Evolutionary conservation across 1,140 invertebrate genomes (phyloP), one percentile per base, ranked within the genome.

Genomic region (Drosophila bocqueti): DNA sequence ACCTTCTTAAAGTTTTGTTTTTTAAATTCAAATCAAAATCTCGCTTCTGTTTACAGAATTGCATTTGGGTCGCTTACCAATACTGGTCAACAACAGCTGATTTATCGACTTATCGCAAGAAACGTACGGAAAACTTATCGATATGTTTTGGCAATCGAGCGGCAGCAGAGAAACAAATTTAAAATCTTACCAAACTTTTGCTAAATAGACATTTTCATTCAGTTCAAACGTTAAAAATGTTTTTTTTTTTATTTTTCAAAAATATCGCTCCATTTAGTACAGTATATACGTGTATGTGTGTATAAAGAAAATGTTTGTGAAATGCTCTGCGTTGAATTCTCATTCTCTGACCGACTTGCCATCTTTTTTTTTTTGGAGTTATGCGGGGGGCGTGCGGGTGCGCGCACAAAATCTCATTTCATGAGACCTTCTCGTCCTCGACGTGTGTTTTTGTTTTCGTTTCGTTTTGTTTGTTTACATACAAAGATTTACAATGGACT

Each of bases 241-340:
- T 66, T 75, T 85, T 85, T 86, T 45, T 83, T 66, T 87, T 84
- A 81, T 85, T 89, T 89, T 89, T 89, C 81, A 89, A 89, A 89
- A 89, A 89, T 89, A 89, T 90, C 85, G 78, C 64, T 85, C 57
- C 81, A 81, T 89, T 83, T 81, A 81, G 63, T 89, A 74, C 72
- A 75, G 74, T 73, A 69, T 77, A 85, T 84, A 81, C 59, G 63
- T 83, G 52, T 87, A 24, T 57, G 50, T 52, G 50, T 52, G 50
- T 52, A 36, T 52, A 36, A 34, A 78, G 80, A 79, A 74, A 78
- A 67, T 81, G 69, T 83, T 84, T 68, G 81, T 89, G 85, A 89
- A 89, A 90, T 89, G 85, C 81, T 84, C 66, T 76, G 69, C 64
- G 60, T 89, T 81, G 54, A 81, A 78, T 78, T 84, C 59, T 83